A percentile compares a stretch with the other conserved stretches of the same genome.
phyloP scores from a whole-genome alignment of 2,797 vertebrate genomes.

The Florisuga fusca region DNA sequence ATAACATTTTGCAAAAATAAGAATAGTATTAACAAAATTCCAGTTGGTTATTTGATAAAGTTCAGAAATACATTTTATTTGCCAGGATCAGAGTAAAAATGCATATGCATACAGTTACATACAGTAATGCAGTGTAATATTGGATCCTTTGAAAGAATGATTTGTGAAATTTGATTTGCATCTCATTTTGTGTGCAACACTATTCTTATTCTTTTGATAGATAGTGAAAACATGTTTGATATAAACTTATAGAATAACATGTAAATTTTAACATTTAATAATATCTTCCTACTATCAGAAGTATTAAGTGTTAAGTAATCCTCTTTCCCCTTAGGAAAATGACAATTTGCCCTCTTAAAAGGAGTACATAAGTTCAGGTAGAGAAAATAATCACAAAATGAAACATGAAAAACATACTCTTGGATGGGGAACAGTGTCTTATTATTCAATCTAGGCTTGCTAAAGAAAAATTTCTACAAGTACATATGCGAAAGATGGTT shows the following conservation, averaged over 20 bases:
- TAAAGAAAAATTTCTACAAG: not conserved
- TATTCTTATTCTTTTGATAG: not conserved
- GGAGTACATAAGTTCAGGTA: not conserved
- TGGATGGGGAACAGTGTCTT: not conserved
- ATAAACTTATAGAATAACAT: not conserved
- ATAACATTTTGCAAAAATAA: not conserved
- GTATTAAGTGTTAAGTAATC: no score
- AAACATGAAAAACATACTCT: not conserved
- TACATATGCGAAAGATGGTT: not conserved
- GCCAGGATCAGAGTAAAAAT: not conserved
- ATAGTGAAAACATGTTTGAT: not conserved
- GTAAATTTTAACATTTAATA: not conserved
- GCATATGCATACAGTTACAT: not conserved
- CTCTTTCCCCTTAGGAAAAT: not conserved
- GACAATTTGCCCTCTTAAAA: not conserved
- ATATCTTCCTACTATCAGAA: not conserved
- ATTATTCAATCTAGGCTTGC: not conserved
- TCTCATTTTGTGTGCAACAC: not conserved
- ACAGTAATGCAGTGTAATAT: not conserved
- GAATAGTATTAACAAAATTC: not conserved
- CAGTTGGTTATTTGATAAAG: not conserved
- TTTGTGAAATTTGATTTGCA: not conserved
- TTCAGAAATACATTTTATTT: not conserved
- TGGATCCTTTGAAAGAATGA: not conserved
- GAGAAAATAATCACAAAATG: not conserved